phyloP scores from a whole-genome alignment of 1,140 invertebrate genomes.

The Trialeurodes vaporariorum region DNA sequence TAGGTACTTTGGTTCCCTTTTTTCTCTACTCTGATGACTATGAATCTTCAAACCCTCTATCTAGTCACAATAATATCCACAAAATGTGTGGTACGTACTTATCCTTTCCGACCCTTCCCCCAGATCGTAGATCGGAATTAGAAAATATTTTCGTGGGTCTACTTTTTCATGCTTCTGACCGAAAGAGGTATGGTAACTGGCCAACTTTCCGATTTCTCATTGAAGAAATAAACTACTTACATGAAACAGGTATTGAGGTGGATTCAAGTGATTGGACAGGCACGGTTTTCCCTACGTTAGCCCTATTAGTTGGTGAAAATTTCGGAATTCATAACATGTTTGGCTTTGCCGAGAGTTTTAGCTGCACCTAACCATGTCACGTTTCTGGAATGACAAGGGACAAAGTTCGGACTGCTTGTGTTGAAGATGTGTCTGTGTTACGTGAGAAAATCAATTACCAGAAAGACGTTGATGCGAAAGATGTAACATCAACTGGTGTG shows the following conservation, averaged over 20 bases:
- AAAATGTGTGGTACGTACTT: neutral
- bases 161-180: neutral
- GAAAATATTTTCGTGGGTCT: neutral
- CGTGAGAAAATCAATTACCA: neutral
- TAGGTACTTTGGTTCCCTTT: neutral
- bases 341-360: neutral
- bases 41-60: neutral
- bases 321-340: neutral
- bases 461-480: neutral
- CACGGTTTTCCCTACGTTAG: neutral
- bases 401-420: neutral
- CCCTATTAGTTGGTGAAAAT: neutral
- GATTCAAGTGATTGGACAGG: neutral
- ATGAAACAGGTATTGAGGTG: neutral
- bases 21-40: neutral
- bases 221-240: neutral
- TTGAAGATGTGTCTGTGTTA: neutral
- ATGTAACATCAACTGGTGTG: neutral
- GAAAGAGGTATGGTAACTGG: neutral
- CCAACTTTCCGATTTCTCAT: neutral
- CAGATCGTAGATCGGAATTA: neutral
- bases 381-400: neutral
- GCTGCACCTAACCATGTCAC: neutral
- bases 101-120: neutral
- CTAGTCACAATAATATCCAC: neutral